These are phyloP conservation scores for Anarhynchus alexandrinus DNA, from an alignment of 2,113 vertebrate species.

Conservation along the genomic window DNA sequence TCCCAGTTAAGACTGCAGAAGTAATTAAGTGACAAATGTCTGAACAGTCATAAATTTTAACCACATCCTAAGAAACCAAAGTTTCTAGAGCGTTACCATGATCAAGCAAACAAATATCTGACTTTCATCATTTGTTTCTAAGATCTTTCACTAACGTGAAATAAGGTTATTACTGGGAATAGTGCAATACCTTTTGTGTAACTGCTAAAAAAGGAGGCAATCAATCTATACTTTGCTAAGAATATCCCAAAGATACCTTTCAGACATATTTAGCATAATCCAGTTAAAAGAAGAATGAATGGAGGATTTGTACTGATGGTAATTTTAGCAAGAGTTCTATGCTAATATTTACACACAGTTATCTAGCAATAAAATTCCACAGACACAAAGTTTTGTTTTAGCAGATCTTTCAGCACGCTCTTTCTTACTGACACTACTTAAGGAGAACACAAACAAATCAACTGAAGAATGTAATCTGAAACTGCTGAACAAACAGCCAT, in stretches of 20 bases:
- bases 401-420: neutral
- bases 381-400: neutral
- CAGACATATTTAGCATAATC: neutral
- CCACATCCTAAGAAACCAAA: neutral
- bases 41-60: neutral
- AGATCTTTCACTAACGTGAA: neutral
- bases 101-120: neutral
- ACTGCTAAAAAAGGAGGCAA: neutral
- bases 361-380: neutral
- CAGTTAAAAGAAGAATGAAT: neutral
- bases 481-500: neutral
- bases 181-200: neutral
- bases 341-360: neutral
- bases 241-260: neutral
- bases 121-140: neutral
- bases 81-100: neutral
- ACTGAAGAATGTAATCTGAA: neutral
- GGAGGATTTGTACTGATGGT: neutral
- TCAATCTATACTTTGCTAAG: neutral
- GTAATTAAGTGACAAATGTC: neutral
- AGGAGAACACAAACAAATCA: neutral
- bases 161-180: neutral
- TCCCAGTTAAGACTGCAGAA: neutral
- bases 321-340: neutral
- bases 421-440: neutral